Evolutionary conservation across 2,113 vertebrate genomes (phyloP).

Genomic region (Xyrauchen texanus): DNA sequence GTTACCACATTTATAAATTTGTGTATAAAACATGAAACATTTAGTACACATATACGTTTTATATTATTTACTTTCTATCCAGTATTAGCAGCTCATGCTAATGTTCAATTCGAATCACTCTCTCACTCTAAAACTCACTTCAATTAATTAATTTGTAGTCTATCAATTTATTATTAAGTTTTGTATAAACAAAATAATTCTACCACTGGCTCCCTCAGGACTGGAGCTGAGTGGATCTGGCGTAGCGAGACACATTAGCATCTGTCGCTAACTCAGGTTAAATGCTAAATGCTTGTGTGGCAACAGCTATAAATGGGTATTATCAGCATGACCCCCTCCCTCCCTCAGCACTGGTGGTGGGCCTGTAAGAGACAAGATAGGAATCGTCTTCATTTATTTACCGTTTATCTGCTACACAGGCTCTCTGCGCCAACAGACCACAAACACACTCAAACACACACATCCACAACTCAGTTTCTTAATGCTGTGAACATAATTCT

Average conservation of each 20-base stretch:
- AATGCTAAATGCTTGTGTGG: conserved; percentile 48
- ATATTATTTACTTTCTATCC: too few species aligned
- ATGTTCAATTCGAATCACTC: too few species aligned
- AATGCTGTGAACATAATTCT: conserved; percentile 50
- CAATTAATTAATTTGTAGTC: too few species aligned
- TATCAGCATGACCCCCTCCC: conserved; percentile 63
- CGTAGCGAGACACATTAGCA: conserved; percentile 61
- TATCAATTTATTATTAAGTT: background rate
- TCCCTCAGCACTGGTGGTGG: conserved; percentile 11
- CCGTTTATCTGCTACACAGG: conserved; percentile 48
- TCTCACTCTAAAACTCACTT: too few species aligned
- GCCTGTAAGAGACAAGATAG: conserved; percentile 53
- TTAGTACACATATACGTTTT: too few species aligned
- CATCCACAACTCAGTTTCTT: conserved; percentile 30
- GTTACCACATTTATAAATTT: too few species aligned
- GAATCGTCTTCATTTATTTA: conserved; percentile 54
- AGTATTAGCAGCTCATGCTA: too few species aligned
- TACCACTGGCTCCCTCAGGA: background rate
- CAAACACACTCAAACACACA: conserved; percentile 39
- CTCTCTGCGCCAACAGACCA: conserved; percentile 42
- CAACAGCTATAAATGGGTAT: conserved; percentile 66
- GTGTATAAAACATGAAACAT: too few species aligned
- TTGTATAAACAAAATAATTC: background rate
- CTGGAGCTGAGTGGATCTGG: conserved; percentile 40
- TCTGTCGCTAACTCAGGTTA: conserved; percentile 30